Conservation (phyloP, 2,113 vertebrate species). For the Pyrgilauda ruficollis region DNA sequence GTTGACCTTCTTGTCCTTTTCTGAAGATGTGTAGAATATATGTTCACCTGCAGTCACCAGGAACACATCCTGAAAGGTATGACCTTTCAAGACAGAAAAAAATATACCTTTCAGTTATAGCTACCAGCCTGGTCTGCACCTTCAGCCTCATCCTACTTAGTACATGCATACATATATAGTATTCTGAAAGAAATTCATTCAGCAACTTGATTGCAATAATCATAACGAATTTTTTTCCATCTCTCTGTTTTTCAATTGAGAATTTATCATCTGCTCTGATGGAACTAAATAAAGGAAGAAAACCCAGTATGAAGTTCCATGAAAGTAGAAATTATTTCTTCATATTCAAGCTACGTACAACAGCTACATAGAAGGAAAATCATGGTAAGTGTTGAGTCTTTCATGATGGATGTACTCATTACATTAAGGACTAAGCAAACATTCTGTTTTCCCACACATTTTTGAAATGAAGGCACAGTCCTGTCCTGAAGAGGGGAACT, state of each 20-base stretch:
- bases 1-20: neutral
- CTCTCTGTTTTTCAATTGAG: neutral
- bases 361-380: neutral
- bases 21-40: neutral
- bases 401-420: neutral
- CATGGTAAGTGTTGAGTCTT: neutral
- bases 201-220: neutral
- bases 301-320: neutral
- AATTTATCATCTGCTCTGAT: neutral
- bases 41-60: neutral
- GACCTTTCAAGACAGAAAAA: neutral
- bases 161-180: rapidly evolving
- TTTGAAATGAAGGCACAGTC: neutral
- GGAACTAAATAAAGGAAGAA: neutral
- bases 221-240: neutral
- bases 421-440: neutral
- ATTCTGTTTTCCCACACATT: neutral
- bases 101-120: neutral
- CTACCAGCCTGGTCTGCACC: neutral
- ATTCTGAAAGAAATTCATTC: neutral
- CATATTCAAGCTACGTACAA: neutral
- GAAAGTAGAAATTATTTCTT: neutral
- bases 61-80: neutral
- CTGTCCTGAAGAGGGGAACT: neutral
- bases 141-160: neutral